phyloP scores from a whole-genome alignment of 2,113 vertebrate genomes.

The Ranitomeya variabilis region DNA sequence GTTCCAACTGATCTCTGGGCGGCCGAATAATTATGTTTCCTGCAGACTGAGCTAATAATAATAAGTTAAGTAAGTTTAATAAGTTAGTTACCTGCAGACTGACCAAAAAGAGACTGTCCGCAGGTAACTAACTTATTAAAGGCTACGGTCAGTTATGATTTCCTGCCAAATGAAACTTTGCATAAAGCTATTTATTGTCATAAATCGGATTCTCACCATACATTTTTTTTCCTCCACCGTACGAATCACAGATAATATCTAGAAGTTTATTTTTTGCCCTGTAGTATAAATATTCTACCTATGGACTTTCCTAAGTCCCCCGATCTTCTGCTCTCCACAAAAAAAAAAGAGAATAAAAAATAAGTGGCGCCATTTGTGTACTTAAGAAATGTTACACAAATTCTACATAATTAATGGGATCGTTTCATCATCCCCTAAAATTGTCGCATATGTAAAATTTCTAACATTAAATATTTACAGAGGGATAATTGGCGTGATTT shows the following conservation, averaged over 20 bases:
- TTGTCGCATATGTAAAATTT: conserved; percentile 24
- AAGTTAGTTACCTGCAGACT: too few relatives aligned
- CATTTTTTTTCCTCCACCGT: not conserved
- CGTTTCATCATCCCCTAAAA: conserved; percentile 14
- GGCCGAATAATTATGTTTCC: too few relatives aligned
- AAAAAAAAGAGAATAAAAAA: not conserved
- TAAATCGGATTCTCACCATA: not conserved
- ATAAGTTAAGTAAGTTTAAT: too few relatives aligned
- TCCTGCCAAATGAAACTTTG: too few relatives aligned
- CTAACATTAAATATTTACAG: conserved; percentile 52
- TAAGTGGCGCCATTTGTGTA: not conserved
- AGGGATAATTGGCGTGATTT: conserved; percentile 41
- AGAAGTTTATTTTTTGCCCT: not conserved
- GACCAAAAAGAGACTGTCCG: too few relatives aligned
- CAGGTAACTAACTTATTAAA: too few relatives aligned
- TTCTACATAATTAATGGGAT: conserved; percentile 8
- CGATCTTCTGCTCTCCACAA: not conserved
- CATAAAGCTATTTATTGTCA: not conserved
- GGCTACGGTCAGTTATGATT: too few relatives aligned
- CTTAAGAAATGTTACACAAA: not conserved
- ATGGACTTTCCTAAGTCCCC: not conserved
- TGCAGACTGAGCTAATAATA: too few relatives aligned
- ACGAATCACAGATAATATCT: not conserved
- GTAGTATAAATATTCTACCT: not conserved
- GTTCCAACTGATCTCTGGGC: too few relatives aligned